phyloP scores from a whole-genome alignment of 2,888 invertebrate genomes.

The Drymonia ruficornis region DNA sequence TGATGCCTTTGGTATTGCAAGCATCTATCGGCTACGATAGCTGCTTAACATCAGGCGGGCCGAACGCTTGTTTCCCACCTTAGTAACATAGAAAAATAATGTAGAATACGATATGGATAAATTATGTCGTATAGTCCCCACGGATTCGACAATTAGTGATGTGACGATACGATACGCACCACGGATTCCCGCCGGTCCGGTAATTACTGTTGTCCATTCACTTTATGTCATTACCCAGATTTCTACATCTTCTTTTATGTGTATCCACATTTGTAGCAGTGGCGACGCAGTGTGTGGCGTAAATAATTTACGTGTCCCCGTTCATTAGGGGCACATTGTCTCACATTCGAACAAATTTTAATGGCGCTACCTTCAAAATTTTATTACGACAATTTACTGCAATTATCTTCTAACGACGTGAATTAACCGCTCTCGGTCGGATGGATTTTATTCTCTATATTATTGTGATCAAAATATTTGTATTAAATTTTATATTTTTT shows the following conservation, averaged over 20 bases:
- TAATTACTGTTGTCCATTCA: slow-evolving; percentile 81
- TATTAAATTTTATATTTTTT: slow-evolving; percentile 24
- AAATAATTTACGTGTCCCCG: slow-evolving; percentile 75
- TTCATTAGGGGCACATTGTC: slow-evolving; percentile 78
- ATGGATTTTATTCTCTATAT: slow-evolving; percentile 36
- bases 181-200: slow-evolving; percentile 61
- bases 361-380: slow-evolving; percentile 69
- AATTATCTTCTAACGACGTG: slow-evolving; percentile 56
- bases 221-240: slow-evolving; percentile 78
- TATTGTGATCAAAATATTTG: slow-evolving; percentile 22
- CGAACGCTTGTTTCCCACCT: too few relatives aligned
- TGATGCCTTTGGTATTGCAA: too few relatives aligned
- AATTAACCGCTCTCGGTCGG: slow-evolving; percentile 46
- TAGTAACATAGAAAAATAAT: too few relatives aligned
- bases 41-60: too few relatives aligned
- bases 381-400: slow-evolving; percentile 66
- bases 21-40: too few relatives aligned
- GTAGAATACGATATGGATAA: slow-evolving; percentile 41
- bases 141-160: slow-evolving; percentile 67
- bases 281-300: slow-evolving; percentile 72
- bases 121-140: slow-evolving; percentile 43
- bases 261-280: slow-evolving; percentile 63
- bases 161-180: slow-evolving; percentile 79
- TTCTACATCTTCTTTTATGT: slow-evolving; percentile 77
- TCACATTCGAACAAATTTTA: slow-evolving; percentile 65